These are phyloP conservation scores for Brachyopa scutellaris DNA, from an alignment of 2,888 invertebrate species.

Conservation along the genomic window DNA sequence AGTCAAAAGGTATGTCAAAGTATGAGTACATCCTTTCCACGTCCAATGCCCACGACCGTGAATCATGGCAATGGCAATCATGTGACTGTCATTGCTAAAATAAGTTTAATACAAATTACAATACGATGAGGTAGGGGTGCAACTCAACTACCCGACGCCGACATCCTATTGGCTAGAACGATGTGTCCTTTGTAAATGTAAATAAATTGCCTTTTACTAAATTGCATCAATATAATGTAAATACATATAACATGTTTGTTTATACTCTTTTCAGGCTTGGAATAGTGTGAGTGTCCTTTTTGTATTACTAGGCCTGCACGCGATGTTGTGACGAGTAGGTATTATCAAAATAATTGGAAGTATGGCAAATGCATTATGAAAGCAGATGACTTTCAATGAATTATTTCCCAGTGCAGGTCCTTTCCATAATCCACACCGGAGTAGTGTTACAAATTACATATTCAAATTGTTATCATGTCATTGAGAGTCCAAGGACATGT, in stretches of 20 bases:
- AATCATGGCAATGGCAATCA: slow-evolving; percentile 40
- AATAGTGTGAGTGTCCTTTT: background rate
- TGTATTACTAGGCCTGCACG: slow-evolving; percentile 24
- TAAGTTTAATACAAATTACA: slow-evolving; percentile 35
- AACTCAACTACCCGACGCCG: no score
- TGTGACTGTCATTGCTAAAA: slow-evolving; percentile 56
- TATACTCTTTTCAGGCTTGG: slow-evolving; percentile 7
- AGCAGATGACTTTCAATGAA: slow-evolving; percentile 38
- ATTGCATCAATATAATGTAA: slow-evolving; percentile 41
- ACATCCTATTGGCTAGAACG: background rate
- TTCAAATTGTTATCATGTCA: slow-evolving; percentile 2
- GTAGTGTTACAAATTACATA: background rate
- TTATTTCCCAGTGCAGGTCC: slow-evolving; percentile 23
- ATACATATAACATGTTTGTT: slow-evolving; percentile 45
- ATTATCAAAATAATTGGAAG: slow-evolving; percentile 49
- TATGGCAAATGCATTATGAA: slow-evolving; percentile 11
- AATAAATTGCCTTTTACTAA: slow-evolving; percentile 45
- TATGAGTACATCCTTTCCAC: background rate
- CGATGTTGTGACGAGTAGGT: no score
- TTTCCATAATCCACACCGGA: background rate
- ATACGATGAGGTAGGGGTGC: no score
- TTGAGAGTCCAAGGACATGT: slow-evolving; percentile 1
- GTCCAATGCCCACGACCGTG: slow-evolving; percentile 35
- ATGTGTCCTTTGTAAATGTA: slow-evolving; percentile 40
- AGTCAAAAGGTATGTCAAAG: slow-evolving; percentile 1